These are phyloP conservation scores for Phalera bucephala DNA, from an alignment of 2,888 invertebrate species.

Conservation along the genomic window DNA sequence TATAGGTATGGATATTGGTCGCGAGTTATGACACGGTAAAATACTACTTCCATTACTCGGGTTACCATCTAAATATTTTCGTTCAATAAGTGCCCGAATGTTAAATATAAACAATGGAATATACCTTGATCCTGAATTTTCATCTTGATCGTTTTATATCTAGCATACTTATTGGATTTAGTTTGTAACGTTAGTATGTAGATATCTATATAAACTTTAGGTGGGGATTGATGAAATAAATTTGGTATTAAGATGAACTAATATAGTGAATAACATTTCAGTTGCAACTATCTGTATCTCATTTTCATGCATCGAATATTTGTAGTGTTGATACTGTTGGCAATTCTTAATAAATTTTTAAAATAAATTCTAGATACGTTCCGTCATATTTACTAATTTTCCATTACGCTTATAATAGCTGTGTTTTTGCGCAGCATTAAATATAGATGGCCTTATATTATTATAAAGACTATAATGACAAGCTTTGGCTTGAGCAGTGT, in stretches of 20 bases:
- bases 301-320: too few relatives aligned
- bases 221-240: not conserved
- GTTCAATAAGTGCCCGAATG: constrained; percentile 4
- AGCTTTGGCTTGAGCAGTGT: not conserved
- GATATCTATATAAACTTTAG: too few relatives aligned
- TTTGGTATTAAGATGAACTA: too few relatives aligned
- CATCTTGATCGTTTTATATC: not conserved
- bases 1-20: constrained; percentile 25
- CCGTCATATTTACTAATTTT: not conserved
- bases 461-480: not conserved
- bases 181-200: too few relatives aligned
- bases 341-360: too few relatives aligned
- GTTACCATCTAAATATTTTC: not conserved
- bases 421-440: not conserved
- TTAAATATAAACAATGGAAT: constrained; percentile 2
- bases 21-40: constrained; percentile 27
- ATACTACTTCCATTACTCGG: constrained; percentile 9
- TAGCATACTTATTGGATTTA: not conserved
- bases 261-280: too few relatives aligned
- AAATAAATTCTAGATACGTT: not conserved
- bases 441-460: not conserved
- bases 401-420: too few relatives aligned
- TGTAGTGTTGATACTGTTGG: too few relatives aligned
- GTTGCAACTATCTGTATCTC: too few relatives aligned
- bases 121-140: constrained; percentile 10